A percentile compares a stretch with the other conserved stretches of the same genome.
Evolutionary conservation across 2,113 vertebrate genomes (phyloP).

Genomic region (Phocoena sinus): DNA sequence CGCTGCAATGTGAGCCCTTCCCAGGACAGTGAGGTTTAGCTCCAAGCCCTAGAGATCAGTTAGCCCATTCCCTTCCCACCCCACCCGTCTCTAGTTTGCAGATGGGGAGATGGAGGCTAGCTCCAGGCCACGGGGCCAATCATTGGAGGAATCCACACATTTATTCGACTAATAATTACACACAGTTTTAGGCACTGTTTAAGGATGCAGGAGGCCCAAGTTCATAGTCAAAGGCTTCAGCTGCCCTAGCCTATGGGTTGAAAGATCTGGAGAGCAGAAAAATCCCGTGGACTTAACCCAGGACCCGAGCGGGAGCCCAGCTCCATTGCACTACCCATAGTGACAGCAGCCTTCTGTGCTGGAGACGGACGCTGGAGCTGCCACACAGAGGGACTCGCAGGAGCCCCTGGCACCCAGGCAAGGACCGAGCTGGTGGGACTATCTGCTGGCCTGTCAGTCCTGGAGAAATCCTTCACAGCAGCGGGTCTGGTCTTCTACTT

Average conservation of each 20-base stretch:
- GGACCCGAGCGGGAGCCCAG: not conserved
- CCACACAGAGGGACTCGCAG: not conserved
- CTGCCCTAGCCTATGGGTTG: too few relatives aligned
- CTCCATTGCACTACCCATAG: rapidly evolving
- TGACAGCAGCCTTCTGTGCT: not conserved
- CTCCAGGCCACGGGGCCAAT: not conserved
- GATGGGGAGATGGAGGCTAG: not conserved
- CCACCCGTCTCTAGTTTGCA: not conserved
- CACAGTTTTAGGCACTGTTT: not conserved
- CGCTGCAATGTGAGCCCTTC: not conserved
- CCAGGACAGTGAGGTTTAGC: not conserved
- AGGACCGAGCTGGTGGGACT: not conserved
- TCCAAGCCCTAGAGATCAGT: not conserved
- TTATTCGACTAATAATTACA: not conserved
- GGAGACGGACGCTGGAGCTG: not conserved
- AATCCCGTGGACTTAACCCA: not conserved
- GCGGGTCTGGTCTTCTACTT: slow-evolving; percentile 57
- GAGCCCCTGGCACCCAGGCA: not conserved
- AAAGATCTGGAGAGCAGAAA: not conserved
- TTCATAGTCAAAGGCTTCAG: not conserved
- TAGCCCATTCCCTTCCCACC: not conserved
- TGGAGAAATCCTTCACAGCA: slow-evolving; percentile 39
- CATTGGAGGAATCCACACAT: not conserved
- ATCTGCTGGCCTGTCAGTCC: slow-evolving; percentile 60
- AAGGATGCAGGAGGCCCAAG: not conserved